Conservation (phyloP, 2,113 vertebrate genomes). For the Ceyx cyanopectus region DNA sequence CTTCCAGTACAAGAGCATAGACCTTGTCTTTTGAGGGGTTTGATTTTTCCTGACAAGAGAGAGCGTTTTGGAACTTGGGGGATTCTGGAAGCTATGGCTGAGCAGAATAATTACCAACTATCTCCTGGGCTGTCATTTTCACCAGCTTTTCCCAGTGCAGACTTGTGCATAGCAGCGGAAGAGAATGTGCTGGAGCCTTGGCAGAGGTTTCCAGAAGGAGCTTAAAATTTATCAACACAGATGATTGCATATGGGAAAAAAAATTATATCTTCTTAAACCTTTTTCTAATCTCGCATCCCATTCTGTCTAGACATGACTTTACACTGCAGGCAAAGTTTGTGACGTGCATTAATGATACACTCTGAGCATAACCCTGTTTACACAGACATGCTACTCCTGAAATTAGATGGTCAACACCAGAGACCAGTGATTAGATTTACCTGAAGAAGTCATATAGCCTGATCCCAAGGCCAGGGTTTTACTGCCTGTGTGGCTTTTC, state of each 20-base stretch:
- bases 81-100: background rate
- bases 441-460: background rate
- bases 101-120: background rate
- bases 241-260: background rate
- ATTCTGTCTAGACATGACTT: background rate
- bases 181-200: background rate
- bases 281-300: background rate
- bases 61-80: background rate
- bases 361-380: background rate
- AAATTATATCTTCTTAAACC: background rate
- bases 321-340: background rate
- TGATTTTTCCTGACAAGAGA: constrained; percentile 22
- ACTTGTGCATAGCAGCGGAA: constrained; percentile 26
- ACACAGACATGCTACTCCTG: background rate
- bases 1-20: background rate
- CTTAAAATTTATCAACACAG: background rate
- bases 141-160: background rate
- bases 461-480: background rate
- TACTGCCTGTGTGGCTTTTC: background rate
- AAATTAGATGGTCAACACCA: background rate
- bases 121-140: background rate
- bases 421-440: background rate
- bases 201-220: background rate
- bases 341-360: background rate
- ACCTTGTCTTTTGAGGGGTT: background rate